phyloP scores from a whole-genome alignment of 2,113 vertebrate species.

The Pongo pygmaeus region DNA sequence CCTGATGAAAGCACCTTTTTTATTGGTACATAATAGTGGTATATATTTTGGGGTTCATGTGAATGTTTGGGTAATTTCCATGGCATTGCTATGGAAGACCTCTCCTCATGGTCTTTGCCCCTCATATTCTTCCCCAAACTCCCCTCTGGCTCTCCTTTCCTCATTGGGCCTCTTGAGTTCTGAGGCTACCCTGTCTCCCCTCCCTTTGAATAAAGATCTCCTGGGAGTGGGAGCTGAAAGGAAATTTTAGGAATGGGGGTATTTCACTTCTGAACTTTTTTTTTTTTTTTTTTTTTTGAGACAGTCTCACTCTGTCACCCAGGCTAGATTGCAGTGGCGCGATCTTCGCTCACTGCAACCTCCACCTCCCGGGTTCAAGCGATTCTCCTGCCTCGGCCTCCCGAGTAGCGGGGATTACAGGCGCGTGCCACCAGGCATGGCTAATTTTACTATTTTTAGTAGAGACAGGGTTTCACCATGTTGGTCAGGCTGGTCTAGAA shows the following conservation, averaged over 20 bases:
- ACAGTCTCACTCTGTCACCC: too few species aligned
- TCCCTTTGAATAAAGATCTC: not conserved
- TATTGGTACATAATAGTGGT: too few species aligned
- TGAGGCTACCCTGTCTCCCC: not conserved
- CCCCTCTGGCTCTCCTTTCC: not conserved
- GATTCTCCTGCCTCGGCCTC: too few species aligned
- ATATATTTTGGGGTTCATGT: too few species aligned
- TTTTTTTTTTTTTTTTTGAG: too few species aligned
- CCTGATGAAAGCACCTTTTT: not conserved
- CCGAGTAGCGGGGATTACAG: too few species aligned
- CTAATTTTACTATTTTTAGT: too few species aligned
- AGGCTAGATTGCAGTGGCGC: fast-evolving
- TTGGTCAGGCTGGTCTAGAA: too few species aligned
- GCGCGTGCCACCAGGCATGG: fast-evolving
- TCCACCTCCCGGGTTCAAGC: too few species aligned
- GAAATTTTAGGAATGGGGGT: not conserved
- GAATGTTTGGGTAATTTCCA: not conserved
- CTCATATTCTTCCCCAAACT: not conserved
- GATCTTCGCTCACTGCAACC: too few species aligned
- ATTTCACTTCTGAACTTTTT: not conserved
- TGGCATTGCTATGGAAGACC: not conserved
- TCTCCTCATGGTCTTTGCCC: not conserved
- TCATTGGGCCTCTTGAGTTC: fast-evolving
- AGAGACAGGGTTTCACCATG: too few species aligned
- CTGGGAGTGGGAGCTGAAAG: not conserved